Conservation (phyloP, 2,113 vertebrate species). For the Psittacula cyanocephala region DNA sequence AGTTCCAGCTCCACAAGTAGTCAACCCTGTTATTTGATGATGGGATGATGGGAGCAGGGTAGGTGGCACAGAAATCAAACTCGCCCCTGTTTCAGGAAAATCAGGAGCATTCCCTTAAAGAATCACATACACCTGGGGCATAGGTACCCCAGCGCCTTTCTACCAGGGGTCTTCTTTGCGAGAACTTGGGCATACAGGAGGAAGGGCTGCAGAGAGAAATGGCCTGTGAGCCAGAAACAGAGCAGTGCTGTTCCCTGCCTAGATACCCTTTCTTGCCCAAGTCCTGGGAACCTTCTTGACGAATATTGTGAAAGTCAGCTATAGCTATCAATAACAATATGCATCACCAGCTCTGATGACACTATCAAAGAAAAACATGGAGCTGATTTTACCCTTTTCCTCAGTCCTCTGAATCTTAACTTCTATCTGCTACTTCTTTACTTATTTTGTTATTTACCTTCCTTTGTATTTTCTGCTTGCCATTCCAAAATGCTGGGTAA, state of each 20-base stretch:
- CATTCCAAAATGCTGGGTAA: neutral
- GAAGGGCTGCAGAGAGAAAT: neutral
- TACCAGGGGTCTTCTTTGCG: neutral
- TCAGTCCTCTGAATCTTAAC: neutral
- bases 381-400: neutral
- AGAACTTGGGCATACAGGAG: neutral
- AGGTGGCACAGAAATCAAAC: neutral
- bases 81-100: neutral
- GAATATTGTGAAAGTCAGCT: neutral
- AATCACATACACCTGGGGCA: neutral
- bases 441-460: neutral
- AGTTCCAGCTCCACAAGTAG: neutral
- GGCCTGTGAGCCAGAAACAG: neutral
- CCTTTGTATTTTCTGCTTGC: neutral
- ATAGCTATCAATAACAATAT: neutral
- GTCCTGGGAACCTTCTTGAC: neutral
- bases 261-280: neutral
- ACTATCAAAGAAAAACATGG: neutral
- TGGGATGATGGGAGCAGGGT: fast-evolving
- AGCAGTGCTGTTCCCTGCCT: neutral
- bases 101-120: neutral
- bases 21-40: fast-evolving
- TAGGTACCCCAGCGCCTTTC: neutral
- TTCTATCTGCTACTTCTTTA: neutral
- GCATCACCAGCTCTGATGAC: neutral